Evolutionary conservation across 2,888 invertebrate genomes (phyloP).

Genomic region (Iselma pallidipennis): DNA sequence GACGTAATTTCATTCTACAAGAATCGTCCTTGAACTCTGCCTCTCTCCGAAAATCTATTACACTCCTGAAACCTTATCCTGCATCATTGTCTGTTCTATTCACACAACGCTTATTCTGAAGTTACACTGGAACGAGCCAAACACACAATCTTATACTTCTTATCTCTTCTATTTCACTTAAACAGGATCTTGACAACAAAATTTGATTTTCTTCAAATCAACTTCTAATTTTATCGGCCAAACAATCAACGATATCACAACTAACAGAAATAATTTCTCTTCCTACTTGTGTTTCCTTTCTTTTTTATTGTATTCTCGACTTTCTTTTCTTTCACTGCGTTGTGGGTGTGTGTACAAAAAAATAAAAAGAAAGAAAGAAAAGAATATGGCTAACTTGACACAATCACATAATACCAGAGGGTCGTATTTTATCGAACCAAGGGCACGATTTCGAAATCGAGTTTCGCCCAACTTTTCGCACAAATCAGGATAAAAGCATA

Average conservation of each 20-base stretch:
- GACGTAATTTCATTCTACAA: conserved; percentile 4
- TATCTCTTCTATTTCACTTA: background rate
- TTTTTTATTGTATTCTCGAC: too few relatives aligned
- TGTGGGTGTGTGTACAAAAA: background rate
- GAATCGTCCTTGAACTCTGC: conserved; percentile 15
- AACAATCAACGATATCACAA: background rate
- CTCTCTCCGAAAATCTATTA: conserved; percentile 4
- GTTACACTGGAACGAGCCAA: background rate
- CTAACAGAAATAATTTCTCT: background rate
- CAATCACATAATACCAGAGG: background rate
- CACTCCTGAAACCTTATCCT: background rate
- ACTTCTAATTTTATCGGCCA: background rate
- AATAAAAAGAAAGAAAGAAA: too few relatives aligned
- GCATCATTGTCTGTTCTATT: background rate
- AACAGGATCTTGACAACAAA: background rate
- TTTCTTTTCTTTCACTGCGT: background rate
- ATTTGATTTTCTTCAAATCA: background rate
- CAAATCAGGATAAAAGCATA: background rate
- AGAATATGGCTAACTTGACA: too few relatives aligned
- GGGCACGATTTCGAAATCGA: background rate
- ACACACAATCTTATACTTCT: background rate
- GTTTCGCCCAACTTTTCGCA: background rate
- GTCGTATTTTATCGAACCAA: background rate
- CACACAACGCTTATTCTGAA: background rate
- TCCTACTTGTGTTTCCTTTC: too few relatives aligned